These are phyloP conservation scores for Gallinago media DNA, from an alignment of 2,113 vertebrate genomes.

Conservation along the genomic window DNA sequence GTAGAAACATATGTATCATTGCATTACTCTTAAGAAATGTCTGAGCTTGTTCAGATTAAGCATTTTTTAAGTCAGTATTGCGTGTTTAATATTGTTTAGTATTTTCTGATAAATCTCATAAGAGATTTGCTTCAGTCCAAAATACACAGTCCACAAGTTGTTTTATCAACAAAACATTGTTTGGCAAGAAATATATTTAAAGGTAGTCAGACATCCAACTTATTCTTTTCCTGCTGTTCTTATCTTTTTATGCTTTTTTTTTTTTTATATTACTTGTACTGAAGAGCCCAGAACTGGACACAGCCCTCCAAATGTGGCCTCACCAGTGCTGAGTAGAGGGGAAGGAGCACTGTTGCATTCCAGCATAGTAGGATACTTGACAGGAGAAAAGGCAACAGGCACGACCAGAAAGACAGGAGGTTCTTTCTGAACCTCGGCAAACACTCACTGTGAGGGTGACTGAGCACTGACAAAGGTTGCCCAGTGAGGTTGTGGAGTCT, in stretches of 20 bases:
- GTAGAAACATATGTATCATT: not conserved
- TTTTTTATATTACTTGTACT: not conserved
- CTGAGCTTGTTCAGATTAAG: not conserved
- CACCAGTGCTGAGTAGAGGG: not conserved
- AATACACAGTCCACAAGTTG: not conserved
- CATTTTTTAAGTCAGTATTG: not conserved
- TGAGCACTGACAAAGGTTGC: not conserved
- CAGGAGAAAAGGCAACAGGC: not conserved
- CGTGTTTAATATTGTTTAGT: not conserved
- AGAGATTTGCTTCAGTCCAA: not conserved
- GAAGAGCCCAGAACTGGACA: not conserved
- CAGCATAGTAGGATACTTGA: not conserved
- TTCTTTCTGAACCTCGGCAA: not conserved
- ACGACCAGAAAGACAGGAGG: not conserved
- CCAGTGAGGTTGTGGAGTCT: not conserved
- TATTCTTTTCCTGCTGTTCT: not conserved
- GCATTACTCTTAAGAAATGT: not conserved
- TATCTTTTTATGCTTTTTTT: not conserved
- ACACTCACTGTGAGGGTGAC: not conserved
- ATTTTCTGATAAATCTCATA: not conserved
- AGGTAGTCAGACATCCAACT: not conserved
- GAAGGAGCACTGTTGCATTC: not conserved
- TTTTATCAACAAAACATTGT: not conserved
- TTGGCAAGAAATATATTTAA: slow-evolving; percentile 39
- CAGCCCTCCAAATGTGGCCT: not conserved